Evolutionary conservation across 2,888 invertebrate genomes (phyloP), one percentile per base, ranked within the genome.

Genomic region (Hirudinaria manillensis): DNA sequence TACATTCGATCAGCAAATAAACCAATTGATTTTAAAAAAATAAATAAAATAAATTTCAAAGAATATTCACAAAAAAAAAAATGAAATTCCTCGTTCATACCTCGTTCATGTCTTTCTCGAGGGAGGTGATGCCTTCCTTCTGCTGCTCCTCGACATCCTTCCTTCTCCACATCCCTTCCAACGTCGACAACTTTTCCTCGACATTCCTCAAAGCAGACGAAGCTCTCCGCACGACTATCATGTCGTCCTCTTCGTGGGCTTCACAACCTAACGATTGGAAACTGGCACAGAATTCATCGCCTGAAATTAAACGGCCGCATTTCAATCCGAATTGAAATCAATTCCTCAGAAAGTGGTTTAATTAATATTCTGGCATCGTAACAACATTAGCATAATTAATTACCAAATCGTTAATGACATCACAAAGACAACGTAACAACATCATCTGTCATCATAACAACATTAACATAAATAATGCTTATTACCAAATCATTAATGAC

Each of bases 161-260:
- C 66, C 65, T 38, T 79, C 75, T 72, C 81, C 83, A 80, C 70
- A 81, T 80, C 13, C 80, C 79, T 38, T 79, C 81, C 38, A 84
- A 78, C 70, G 81, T 81, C 38, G 83, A 82, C 71, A 84, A 79
- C 27, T 82, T 80, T 75, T 78, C 80, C 76, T 83, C 83, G 70
- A 85, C 80, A 75, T 80, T 79, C 56, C 82, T 83, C 34, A 84
- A 78, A 29, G 81, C 78, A 4, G 81, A 78, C 77, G 83, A 83
- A 53, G 84, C 71, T 29, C 74, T 53, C 67, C 75, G 77, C 76
- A 78, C 76, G 32, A 77, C 67, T 3, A 75, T 74, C 53, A 77
- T 73, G 70, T 77, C 81, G 77, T 84, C 84, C 72, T 72, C 72
- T 53, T 72, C 72, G 34, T 29, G 27, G 27, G 53, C 55, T 45